Evolutionary conservation across 2,113 vertebrate species (phyloP), one percentile per base, ranked within the genome.

Genomic region (Salvelinus alpinus): DNA sequence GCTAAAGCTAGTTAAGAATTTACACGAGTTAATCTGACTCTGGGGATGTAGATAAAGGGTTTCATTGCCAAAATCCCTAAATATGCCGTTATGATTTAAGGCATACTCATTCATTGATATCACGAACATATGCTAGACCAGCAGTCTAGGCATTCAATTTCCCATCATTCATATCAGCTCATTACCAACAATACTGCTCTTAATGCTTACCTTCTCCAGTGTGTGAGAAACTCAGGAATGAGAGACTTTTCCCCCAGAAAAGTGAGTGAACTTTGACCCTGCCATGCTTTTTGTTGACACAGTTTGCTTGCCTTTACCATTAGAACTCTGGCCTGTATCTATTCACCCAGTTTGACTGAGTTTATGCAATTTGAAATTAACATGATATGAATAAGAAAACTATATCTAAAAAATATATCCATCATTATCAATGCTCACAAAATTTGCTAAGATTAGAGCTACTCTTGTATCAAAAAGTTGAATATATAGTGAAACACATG

Each of bases 211-310:
- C 91, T 88, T 88, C 74, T 67, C 29, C 51, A 47, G 11, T 9
- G 5, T 75, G 51, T 27, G 71, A 81, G 71, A 87, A 86, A 89
- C 87, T 79, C 88, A 87, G 82, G 6, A 62, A n/a, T 62, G 59
- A 62, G 84, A 75, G 75, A 62, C 38, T 3, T 44, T 44, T 44
- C 11, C 8, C 2, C 9, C 38, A 44, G 38, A 44, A 44, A 9
- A 44, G 38, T 68, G 48, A 34, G 16, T 88, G 86, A 91, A 92
- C 91, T 91, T 92, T 82, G 85, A 90, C 88, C 87, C 16, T 14
- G 51, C 14, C 25, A 12, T 66, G 54, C 75, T 51, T 27, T 89
- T 59, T 79, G 84, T 91, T 92, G 84, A 80, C 86, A 90, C 83
- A 86, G 76, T 67, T 80, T 66, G 64, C 62, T 65, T 64, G 62